Evolutionary conservation across 2,797 vertebrate genomes (phyloP), one percentile per base, ranked within the genome.

Genomic region (Falco naumanni): DNA sequence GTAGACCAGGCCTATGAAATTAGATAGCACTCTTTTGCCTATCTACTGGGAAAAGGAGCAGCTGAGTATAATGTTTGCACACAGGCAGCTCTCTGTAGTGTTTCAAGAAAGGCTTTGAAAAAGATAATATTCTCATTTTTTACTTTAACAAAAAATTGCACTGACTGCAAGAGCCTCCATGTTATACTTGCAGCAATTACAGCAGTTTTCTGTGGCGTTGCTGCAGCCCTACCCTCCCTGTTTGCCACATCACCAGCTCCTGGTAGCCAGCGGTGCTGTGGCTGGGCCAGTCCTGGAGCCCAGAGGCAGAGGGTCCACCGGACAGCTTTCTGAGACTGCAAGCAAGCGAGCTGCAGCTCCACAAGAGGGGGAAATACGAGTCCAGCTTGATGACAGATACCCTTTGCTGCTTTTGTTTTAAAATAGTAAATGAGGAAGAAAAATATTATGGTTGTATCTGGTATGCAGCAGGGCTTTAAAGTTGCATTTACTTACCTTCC

Each of bases 21-120:
- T 10, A 94, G 87, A 91, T 53, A 76, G n/a, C 26, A 10, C 69
- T 60, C 65, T 47, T 80, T 43, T 66, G 53, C 71, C 84, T 95
- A 37, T 71, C 69, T 68, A 1, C 66, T 77, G 87, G 77, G 92
- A 94, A 94, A 79, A 85, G 41, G 43, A 93, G 59, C 94, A 94
- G 89, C 82, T 91, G 76, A 92, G 54, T 26, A 50, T 43, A 85
- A 85, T 15, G 28, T 65, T 69, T 29, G 33, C 78, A 93, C 25
- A 68, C 69, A 88, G 82, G 61, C 76, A 84, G 84, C 19, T 71
- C 82, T 78, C 53, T 75, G 19, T 11, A 81, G 51, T 6, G 13
- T 59, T 89, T 90, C 93, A 71, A 64, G 87, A 64, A 89, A 71
- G 84, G 68, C 89, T 91, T 75, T 59, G 59, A 31, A 75, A 68